Base-by-base conservation (phyloP, 2,888 invertebrate species). In the Stenodema calcarata region DNA sequence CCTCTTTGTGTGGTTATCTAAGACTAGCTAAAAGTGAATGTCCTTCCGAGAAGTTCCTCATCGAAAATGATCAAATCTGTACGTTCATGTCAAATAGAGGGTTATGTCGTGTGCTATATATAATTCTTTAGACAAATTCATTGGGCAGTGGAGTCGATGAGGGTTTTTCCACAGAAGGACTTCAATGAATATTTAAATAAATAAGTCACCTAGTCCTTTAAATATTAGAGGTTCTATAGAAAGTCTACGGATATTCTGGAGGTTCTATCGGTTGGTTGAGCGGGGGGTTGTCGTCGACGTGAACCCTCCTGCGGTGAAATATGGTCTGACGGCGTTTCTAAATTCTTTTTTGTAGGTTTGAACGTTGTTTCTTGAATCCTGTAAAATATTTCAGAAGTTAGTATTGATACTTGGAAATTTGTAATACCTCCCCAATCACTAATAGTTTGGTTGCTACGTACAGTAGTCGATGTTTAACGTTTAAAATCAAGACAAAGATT, bases 311-410 rank as follows among this genome's bases (percentile, higher is more conserved):
- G 70, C 78, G 0, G 84, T 84, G 82, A 88, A 87, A 41, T 88
- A 89, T 7, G 89, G 89, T 27, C 87, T 87, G 3, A 89, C 87
- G 16, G 89, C 88, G 54, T 88, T 86, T 80, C 81, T 70, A 23
- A 89, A 88, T 41, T 89, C 89, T 54, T 88, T 88, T 35, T 86
- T 87, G 85, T 88, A 89, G 16, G 80, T 84, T 12, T 76, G 86
- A 14, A 88, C 87, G 87, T 89, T 89, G 69, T 88, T 88, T 78
- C 86, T 88, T 18, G 89, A 89, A 86, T 89, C 88, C 89, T 89
- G 88, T 16, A 87, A 82, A 86, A 47, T 16, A 87, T 83, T 35
- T 35, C 35, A 35, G 7, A 35, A 7, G 2, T 35, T 35, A 35
- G 35, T 35, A 7, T 7, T 12, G 14, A 70, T 0, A 73, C 35